Evolutionary conservation across 2,113 vertebrate species (phyloP), one percentile per base, ranked within the genome.

Genomic region (Nothobranchius furzeri): DNA sequence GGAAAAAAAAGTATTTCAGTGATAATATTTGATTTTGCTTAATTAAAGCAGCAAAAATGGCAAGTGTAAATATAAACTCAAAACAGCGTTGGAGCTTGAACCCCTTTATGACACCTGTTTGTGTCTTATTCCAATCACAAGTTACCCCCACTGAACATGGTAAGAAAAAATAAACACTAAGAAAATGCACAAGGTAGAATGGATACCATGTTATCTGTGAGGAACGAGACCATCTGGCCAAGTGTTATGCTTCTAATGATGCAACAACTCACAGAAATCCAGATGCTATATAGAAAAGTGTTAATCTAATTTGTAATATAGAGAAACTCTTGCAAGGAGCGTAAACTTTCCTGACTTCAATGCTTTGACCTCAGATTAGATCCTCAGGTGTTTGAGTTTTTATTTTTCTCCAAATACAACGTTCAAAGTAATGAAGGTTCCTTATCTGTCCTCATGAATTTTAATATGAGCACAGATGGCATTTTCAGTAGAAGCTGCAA

Each of bases 391-490:
- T 77, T 78, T 40, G 60, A 9, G 70, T 75, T 76, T 25, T 59
- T 61, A 52, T 60, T 37, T 30, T 47, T 40, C 51, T 50, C 20
- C 68, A 82, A 87, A 59, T 65, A 70, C 52, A 63, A 51, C 68
- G 57, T 62, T 73, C 48, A 59, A 51, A 82, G 65, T 79, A 83
- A 79, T 80, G 80, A 83, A 86, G 81, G 70, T 60, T 75, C 45
- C 49, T 85, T 87, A 88, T 90, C 84, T 74, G 50, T 65, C 51
- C 81, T 90, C 89, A 90, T 91, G 88, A 88, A 93, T 92, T 90
- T 91, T 89, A 89, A 89, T 86, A 78, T 51, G 68, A 75, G 78
- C 68, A 67, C 54, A 80, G 85, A 89, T 91, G 86, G 81, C 68
- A 81, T 87, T 90, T 87, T 69, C 86, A 8, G 81, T 87, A 83